phyloP scores from a whole-genome alignment of 2,888 invertebrate species.

The Aricia artaxerxes region DNA sequence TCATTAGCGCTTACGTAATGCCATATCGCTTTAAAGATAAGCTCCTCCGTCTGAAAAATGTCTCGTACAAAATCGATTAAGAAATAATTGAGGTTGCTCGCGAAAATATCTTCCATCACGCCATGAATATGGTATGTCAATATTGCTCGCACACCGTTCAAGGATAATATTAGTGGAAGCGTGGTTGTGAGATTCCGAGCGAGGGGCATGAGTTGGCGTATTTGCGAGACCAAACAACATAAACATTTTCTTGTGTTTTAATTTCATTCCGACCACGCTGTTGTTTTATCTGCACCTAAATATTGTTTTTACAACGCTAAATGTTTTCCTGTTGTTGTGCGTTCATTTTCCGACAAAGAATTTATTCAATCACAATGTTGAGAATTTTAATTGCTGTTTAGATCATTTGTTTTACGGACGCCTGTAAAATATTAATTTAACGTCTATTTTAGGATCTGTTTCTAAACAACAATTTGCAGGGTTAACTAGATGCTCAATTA shows the following conservation, averaged over 20 bases:
- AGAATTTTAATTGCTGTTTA: not conserved
- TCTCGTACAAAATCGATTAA: conserved; percentile 5
- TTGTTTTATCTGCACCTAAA: not conserved
- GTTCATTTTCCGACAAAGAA: not conserved
- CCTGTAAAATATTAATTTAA: not conserved
- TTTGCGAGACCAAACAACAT: not conserved
- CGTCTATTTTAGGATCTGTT: not conserved
- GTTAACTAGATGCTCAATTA: not conserved
- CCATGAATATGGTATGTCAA: conserved; percentile 14
- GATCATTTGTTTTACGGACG: not conserved
- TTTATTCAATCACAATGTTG: not conserved
- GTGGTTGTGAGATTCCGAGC: conserved; percentile 6
- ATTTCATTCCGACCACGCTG: not conserved
- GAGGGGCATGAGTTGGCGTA: not conserved
- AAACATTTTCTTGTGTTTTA: not conserved
- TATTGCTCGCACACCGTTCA: conserved; percentile 15
- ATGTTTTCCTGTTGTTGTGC: not conserved
- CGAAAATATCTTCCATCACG: not conserved
- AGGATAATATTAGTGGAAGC: conserved; percentile 17
- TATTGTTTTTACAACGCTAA: not conserved
- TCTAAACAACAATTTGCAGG: not conserved
- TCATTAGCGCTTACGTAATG: conserved; percentile 7
- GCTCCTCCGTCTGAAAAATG: conserved; percentile 2
- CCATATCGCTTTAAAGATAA: not conserved
- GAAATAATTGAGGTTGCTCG: conserved; percentile 6